Conservation (phyloP, 30 jellyfish, hydroid and myxozoan genomes). For the Catostylus mosaicus region DNA sequence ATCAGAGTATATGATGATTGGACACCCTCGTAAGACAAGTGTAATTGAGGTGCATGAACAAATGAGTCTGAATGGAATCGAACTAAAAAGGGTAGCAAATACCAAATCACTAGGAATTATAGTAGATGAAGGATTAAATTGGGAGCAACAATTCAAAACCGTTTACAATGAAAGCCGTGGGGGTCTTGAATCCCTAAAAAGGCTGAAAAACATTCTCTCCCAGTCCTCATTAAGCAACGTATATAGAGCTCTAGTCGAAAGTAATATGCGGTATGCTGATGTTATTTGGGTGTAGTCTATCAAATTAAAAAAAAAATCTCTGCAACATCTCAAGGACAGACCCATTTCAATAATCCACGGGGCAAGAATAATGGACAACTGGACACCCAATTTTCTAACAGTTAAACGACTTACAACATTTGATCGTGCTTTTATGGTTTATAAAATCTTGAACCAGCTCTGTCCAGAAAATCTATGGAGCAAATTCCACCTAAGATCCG, state of each 20-base stretch:
- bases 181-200: no score
- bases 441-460: no score
- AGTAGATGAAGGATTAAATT: not conserved
- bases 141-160: no score
- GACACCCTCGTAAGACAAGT: conserved; percentile 1
- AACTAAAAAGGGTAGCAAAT: conserved; percentile 3
- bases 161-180: no score
- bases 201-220: no score
- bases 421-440: no score
- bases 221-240: not conserved
- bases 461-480: no score
- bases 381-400: no score
- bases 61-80: not conserved
- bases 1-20: not conserved
- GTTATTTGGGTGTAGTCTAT: conserved; percentile 2
- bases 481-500: no score
- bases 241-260: no score
- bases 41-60: not conserved
- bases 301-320: not conserved
- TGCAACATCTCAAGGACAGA: not conserved
- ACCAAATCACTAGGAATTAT: no score
- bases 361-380: not conserved
- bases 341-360: not conserved
- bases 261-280: conserved; percentile 4
- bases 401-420: no score